These are phyloP conservation scores for Microchirus variegatus DNA, from an alignment of 2,797 vertebrate species.

Conservation along the genomic window DNA sequence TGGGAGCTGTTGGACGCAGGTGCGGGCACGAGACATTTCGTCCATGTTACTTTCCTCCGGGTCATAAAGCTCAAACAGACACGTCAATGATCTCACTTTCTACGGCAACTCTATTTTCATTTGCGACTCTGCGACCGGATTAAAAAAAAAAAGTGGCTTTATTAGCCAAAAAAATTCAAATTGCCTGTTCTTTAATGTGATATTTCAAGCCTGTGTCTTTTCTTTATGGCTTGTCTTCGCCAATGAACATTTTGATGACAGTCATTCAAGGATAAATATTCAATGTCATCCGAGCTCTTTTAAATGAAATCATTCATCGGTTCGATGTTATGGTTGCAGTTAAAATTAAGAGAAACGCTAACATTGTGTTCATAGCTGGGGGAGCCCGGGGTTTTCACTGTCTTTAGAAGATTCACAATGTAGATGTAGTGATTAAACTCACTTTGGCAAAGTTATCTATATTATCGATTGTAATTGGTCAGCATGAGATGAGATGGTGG, in stretches of 20 bases:
- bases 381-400: constrained; percentile 15
- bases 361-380: constrained; percentile 33
- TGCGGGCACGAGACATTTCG: constrained; percentile 60
- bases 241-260: constrained; percentile 33
- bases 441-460: not conserved
- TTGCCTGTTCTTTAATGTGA: not conserved
- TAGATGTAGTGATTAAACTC: constrained; percentile 6
- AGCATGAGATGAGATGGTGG: not conserved
- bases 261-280: constrained; percentile 28
- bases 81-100: constrained; percentile 49
- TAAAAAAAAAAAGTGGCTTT: constrained; percentile 21
- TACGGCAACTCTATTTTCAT: constrained; percentile 25
- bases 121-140: constrained; percentile 23
- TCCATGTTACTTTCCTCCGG: constrained; percentile 54
- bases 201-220: constrained; percentile 4
- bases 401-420: constrained; percentile 17
- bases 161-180: constrained; percentile 12
- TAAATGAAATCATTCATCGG: constrained; percentile 37
- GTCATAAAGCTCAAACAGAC: constrained; percentile 70
- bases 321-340: constrained; percentile 35
- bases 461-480: not conserved
- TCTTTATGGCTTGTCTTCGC: constrained; percentile 29
- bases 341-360: constrained; percentile 34
- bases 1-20: constrained; percentile 34
- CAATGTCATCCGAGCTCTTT: constrained; percentile 15